These are phyloP conservation scores for Drosophila repleta DNA, from an alignment of 1,140 invertebrate genomes.

Conservation along the genomic window DNA sequence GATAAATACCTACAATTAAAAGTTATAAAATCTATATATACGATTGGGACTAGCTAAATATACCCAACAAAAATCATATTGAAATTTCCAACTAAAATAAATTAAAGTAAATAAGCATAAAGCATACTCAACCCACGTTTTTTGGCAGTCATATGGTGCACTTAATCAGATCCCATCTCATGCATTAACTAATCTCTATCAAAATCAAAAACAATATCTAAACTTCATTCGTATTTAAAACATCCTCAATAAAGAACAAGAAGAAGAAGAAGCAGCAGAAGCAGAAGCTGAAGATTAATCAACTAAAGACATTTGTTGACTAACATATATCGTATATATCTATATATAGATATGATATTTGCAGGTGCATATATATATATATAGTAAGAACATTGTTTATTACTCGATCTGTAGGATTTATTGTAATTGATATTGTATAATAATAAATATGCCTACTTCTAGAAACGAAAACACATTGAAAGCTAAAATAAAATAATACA, in stretches of 20 bases:
- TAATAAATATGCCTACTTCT: slow-evolving; percentile 55
- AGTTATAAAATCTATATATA: slow-evolving; percentile 31
- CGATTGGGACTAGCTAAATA: slow-evolving; percentile 38
- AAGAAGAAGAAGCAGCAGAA: too few relatives aligned
- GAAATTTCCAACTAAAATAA: slow-evolving; percentile 28
- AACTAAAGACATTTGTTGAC: slow-evolving; percentile 72
- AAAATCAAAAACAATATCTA: slow-evolving; percentile 40
- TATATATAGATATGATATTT: slow-evolving; percentile 40
- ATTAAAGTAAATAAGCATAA: slow-evolving; percentile 44
- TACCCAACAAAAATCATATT: slow-evolving; percentile 36
- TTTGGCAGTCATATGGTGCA: slow-evolving; percentile 79
- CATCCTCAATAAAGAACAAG: slow-evolving; percentile 55
- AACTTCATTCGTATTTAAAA: slow-evolving; percentile 16
- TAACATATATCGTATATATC: slow-evolving; percentile 31
- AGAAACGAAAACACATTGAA: slow-evolving; percentile 35
- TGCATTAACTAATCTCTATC: background rate
- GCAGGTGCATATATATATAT: slow-evolving; percentile 37
- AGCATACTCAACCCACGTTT: slow-evolving; percentile 48
- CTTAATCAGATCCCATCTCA: slow-evolving; percentile 64
- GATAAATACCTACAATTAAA: slow-evolving; percentile 68
- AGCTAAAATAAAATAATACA: slow-evolving; percentile 36
- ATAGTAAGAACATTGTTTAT: slow-evolving; percentile 75
- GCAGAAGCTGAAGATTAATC: slow-evolving; percentile 45
- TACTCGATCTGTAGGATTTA: slow-evolving; percentile 71
- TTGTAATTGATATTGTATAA: slow-evolving; percentile 67